Evolutionary conservation across 1,140 invertebrate species (phyloP).

Genomic region (Pogonus chalceus): DNA sequence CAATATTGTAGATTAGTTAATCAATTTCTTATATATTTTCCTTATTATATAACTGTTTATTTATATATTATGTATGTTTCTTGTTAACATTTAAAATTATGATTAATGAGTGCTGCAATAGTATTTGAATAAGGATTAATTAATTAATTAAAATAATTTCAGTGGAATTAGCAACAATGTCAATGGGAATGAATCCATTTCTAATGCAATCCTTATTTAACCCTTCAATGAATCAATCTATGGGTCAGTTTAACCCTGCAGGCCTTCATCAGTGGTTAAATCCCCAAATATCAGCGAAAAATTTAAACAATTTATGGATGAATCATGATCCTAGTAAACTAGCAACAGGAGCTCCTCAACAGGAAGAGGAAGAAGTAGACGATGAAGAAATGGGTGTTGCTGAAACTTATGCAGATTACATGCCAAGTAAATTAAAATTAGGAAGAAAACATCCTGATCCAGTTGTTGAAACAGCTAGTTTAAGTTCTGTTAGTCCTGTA

Average conservation of each 20-base stretch:
- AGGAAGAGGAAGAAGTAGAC: constrained; percentile 44
- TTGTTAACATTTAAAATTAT: background rate
- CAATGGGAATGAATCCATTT: constrained; percentile 41
- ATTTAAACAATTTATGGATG: constrained; percentile 46
- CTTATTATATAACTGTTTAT: no score
- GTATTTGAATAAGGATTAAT: background rate
- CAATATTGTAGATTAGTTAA: no score
- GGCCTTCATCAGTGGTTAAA: constrained; percentile 30
- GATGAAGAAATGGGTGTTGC: constrained; percentile 96
- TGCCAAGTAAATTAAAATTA: constrained; percentile 91
- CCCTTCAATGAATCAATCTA: constrained; percentile 37
- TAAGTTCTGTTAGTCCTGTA: constrained; percentile 91
- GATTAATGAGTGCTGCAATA: background rate
- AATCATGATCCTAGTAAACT: constrained; percentile 37
- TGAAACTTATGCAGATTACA: constrained; percentile 96
- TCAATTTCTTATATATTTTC: no score
- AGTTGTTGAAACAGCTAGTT: constrained; percentile 97
- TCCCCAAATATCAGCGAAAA: constrained; percentile 30
- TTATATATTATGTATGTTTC: background rate
- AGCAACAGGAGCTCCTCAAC: constrained; percentile 33
- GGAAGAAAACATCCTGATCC: constrained; percentile 96
- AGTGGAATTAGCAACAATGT: constrained; percentile 50
- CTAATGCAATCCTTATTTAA: constrained; percentile 45
- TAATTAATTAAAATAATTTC: constrained; percentile 19
- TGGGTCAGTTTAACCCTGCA: no score